phyloP scores from a whole-genome alignment of 64 coral and sea anemone genomes.

The Porites lutea region DNA sequence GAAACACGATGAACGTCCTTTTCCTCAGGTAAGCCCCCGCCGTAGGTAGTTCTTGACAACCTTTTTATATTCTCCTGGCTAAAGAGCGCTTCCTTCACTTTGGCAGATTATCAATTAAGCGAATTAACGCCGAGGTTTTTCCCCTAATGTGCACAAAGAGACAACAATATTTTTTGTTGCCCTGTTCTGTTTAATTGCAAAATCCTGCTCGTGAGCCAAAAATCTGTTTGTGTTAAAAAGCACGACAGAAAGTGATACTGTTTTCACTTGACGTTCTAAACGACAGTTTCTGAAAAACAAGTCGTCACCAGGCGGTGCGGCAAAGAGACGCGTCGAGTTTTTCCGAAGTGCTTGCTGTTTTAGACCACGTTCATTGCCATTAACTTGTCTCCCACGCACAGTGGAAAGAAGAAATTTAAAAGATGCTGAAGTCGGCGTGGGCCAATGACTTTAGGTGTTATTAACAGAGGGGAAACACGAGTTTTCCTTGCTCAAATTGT shows the following conservation, averaged over 20 bases:
- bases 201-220: neutral
- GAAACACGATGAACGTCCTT: neutral
- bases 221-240: too few relatives aligned
- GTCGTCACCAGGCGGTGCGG: neutral
- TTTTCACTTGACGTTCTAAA: neutral
- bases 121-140: slow-evolving; percentile 16
- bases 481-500: neutral
- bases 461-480: neutral
- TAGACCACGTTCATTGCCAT: neutral
- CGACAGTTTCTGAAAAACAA: neutral
- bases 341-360: slow-evolving; percentile 4
- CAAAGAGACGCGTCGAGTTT: slow-evolving; percentile 4
- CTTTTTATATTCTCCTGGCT: slow-evolving; percentile 15
- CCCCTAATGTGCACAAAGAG: neutral
- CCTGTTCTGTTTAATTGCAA: neutral
- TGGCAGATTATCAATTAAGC: slow-evolving; percentile 32
- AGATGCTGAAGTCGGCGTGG: neutral
- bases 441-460: neutral
- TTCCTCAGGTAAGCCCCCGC: neutral
- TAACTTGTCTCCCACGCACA: neutral
- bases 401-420: neutral
- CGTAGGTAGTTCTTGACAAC: neutral
- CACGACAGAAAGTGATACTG: too few relatives aligned
- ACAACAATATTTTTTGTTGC: neutral
- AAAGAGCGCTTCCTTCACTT: slow-evolving; percentile 16